Conservation (phyloP, 1,140 invertebrate species). For the Nephila pilipes region DNA sequence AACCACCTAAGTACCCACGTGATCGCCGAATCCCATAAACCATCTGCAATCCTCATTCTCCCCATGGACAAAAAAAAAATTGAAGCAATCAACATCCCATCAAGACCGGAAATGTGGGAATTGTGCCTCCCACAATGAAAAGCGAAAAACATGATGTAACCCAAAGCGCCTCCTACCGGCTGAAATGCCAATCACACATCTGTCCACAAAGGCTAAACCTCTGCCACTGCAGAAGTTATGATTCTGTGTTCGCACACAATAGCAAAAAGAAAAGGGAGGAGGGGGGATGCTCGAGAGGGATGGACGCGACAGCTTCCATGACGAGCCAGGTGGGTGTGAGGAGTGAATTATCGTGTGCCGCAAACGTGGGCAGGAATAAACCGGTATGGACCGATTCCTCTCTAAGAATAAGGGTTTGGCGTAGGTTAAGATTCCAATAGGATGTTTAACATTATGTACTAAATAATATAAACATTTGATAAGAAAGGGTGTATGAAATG, state of each 20-base stretch:
- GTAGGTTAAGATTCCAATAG: not conserved
- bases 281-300: not conserved
- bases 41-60: not conserved
- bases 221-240: slow-evolving; percentile 25
- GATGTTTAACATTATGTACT: not conserved
- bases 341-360: slow-evolving; percentile 5
- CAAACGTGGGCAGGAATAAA: slow-evolving; percentile 27
- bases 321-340: slow-evolving; percentile 25
- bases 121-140: not conserved
- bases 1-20: not conserved
- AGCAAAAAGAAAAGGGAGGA: not conserved
- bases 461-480: too few species aligned
- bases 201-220: not conserved
- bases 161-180: slow-evolving; percentile 12
- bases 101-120: slow-evolving; percentile 29
- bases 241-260: slow-evolving; percentile 1
- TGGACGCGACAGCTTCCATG: not conserved
- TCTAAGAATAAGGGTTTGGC: not conserved
- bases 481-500: too few species aligned
- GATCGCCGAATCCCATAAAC: not conserved
- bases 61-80: not conserved
- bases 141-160: slow-evolving; percentile 34
- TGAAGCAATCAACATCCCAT: not conserved
- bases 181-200: not conserved
- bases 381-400: not conserved